These are phyloP conservation scores for Catharus fuscescens DNA, from an alignment of 2,113 vertebrate genomes.

Conservation along the genomic window DNA sequence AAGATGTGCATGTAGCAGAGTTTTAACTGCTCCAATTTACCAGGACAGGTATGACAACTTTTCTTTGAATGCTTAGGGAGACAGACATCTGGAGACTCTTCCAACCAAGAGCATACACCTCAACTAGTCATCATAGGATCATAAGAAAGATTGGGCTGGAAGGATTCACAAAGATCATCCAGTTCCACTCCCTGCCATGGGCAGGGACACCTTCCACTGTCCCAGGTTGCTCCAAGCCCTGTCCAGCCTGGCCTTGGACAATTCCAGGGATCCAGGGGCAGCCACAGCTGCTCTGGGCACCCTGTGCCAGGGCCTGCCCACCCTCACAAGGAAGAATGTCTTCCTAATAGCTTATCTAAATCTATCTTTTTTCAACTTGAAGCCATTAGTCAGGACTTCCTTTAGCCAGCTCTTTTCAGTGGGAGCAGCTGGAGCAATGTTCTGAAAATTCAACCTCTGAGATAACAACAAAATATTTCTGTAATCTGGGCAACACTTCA, in stretches of 20 bases:
- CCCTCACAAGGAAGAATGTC: background rate
- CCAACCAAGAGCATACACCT: background rate
- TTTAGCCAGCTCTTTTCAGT: background rate
- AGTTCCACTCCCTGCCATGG: accelerated
- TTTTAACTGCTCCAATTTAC: background rate
- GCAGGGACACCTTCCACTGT: background rate
- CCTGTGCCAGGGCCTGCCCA: background rate
- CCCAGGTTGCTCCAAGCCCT: background rate
- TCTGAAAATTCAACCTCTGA: background rate
- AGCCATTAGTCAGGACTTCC: background rate
- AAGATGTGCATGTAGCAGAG: background rate
- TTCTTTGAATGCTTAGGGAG: background rate
- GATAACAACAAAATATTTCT: background rate
- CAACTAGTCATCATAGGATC: background rate
- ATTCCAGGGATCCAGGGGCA: accelerated
- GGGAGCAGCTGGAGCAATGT: background rate
- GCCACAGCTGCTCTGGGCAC: background rate
- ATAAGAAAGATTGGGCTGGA: background rate
- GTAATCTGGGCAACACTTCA: background rate
- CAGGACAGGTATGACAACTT: background rate
- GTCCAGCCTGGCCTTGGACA: accelerated
- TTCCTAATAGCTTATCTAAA: background rate
- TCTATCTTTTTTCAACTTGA: background rate
- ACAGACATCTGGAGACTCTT: background rate
- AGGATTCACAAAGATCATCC: background rate